Percentiles rank a stretch among this genome's conserved stretches.
These are phyloP conservation scores for Zosterops lateralis DNA, from an alignment of 2,113 vertebrate species.

Conservation along the genomic window DNA sequence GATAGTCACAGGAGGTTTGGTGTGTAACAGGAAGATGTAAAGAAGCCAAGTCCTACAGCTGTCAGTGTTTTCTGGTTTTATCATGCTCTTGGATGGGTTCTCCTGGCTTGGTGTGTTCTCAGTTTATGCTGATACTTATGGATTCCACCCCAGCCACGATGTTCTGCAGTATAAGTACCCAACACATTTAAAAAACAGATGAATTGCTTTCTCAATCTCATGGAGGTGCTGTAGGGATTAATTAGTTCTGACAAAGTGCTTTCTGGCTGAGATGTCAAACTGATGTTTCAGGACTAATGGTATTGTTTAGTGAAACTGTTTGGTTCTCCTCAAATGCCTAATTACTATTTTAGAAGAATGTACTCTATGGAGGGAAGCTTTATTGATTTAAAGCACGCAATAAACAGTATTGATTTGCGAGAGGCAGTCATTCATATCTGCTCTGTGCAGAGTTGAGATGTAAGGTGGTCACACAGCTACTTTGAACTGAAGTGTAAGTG, in stretches of 20 bases:
- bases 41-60: slow-evolving; percentile 58
- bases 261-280: slow-evolving; percentile 50
- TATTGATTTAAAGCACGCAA: slow-evolving; percentile 51
- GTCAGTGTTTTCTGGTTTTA: neutral
- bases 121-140: slow-evolving; percentile 17
- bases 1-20: slow-evolving; percentile 48
- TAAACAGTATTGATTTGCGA: slow-evolving; percentile 41
- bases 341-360: slow-evolving; percentile 45
- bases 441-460: neutral
- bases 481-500: neutral
- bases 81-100: slow-evolving; percentile 27
- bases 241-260: slow-evolving; percentile 58
- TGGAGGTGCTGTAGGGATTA: slow-evolving; percentile 48
- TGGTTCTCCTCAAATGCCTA: slow-evolving; percentile 47
- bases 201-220: slow-evolving; percentile 26
- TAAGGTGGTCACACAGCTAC: neutral
- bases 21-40: slow-evolving; percentile 13
- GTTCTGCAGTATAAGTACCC: slow-evolving; percentile 31
- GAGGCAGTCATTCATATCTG: slow-evolving; percentile 21
- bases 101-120: slow-evolving; percentile 37
- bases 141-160: slow-evolving; percentile 10
- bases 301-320: slow-evolving; percentile 52
- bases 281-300: slow-evolving; percentile 60
- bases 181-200: slow-evolving; percentile 32
- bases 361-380: slow-evolving; percentile 17